A percentile compares a stretch with the other conserved stretches of the same genome.
Conservation (phyloP, 1,140 invertebrate genomes). For the Polypedilum vanderplanki region DNA sequence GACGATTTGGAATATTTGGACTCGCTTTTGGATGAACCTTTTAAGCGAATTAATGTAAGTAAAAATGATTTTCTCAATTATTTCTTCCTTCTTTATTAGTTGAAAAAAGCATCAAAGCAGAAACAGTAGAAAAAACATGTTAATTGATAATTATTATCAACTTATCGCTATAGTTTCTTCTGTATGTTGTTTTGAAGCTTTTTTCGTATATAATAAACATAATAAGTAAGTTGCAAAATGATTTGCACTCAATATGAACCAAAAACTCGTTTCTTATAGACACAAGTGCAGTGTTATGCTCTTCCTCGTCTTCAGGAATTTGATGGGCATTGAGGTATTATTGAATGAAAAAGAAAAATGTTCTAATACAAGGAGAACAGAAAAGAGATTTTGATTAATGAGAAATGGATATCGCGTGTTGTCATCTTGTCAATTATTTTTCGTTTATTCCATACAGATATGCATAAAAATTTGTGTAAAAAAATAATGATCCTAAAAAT, state of each 20-base stretch:
- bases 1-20: slow-evolving; percentile 1
- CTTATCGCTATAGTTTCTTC: too few species aligned
- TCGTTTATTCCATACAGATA: neutral
- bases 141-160: too few species aligned
- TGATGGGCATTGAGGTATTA: slow-evolving; percentile 16
- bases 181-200: too few species aligned
- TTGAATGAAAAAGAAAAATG: neutral
- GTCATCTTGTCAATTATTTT: neutral
- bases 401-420: too few species aligned
- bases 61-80: neutral
- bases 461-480: neutral
- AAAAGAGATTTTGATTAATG: too few species aligned
- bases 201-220: neutral
- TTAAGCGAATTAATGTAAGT: neutral
- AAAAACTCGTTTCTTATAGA: slow-evolving; percentile 28
- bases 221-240: neutral
- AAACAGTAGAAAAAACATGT: too few species aligned
- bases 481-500: neutral
- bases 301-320: slow-evolving; percentile 16
- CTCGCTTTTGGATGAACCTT: neutral
- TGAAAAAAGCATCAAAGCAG: too few species aligned
- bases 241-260: slow-evolving; percentile 18
- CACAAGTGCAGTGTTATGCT: slow-evolving; percentile 20
- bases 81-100: neutral
- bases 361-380: too few species aligned